Evolutionary conservation across 2,797 vertebrate species (phyloP), one percentile per base, ranked within the genome.

Genomic region (Picus viridis): DNA sequence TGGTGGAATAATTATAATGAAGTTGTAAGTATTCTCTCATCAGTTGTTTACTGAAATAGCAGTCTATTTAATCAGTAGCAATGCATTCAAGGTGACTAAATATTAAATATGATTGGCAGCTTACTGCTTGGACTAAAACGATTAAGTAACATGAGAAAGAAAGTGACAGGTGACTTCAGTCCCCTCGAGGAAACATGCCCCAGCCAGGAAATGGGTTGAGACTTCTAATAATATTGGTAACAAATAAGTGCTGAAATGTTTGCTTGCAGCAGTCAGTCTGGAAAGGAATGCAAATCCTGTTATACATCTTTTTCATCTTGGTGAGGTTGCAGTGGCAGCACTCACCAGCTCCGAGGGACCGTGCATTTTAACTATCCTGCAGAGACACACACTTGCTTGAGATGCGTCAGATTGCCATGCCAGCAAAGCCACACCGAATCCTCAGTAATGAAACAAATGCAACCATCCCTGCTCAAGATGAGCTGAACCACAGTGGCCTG

Each of bases 221-320:
- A 96, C 94, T 93, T 96, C 96, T 97, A 97, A 97, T 97, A 96
- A 94, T 96, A 96, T 94, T 96, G 97, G 97, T 94, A 96, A 96
- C 96, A 97, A 97, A 96, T 96, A 94, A 96, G 96, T 96, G 95
- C 96, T 96, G 96, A 94, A 97, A 95, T 90, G 92, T 95, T 97
- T 96, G 97, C 98, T 98, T 91, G 96, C 97, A 98, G 97, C 98
- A 79, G 91, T 97, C 95, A 86, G 96, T 91, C 93, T 71, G 70
- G 97, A 90, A 97, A 96, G 97, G 97, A 95, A 97, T 97, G 97
- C 97, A 98, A 98, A 98, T 98, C 98, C 97, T 96, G 97, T 98
- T 97, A 98, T 45, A 83, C 96, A 95, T 96, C 96, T 97, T 97
- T 98, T 98, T 98, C 97, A 98, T 98, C 97, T 97, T 8, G 83